A percentile compares a stretch with the other conserved stretches of the same genome.
Conservation (phyloP, 2,797 vertebrate species). For the Lates japonicus region DNA sequence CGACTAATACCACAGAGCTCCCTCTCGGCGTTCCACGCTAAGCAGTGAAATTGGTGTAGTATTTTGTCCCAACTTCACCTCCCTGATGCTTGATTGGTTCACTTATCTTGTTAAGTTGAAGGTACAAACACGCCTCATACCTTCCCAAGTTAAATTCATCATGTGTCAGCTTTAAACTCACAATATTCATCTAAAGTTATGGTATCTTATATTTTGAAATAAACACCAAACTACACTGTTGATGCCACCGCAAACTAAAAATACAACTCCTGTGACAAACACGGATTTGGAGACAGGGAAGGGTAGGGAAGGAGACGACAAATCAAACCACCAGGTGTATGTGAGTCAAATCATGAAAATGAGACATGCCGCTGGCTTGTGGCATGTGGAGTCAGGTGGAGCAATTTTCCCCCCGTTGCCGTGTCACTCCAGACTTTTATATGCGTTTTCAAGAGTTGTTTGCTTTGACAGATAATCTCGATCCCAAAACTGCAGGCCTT, state of each 20-base stretch:
- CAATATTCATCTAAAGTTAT: slow-evolving; percentile 2
- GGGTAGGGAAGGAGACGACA: slow-evolving; percentile 35
- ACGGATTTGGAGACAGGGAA: neutral
- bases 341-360: slow-evolving; percentile 65
- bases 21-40: slow-evolving; percentile 1
- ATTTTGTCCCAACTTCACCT: neutral
- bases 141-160: slow-evolving; percentile 13
- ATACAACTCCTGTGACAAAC: slow-evolving; percentile 43
- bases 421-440: slow-evolving; percentile 33
- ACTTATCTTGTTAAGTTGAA: slow-evolving; percentile 17
- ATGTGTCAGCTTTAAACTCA: neutral
- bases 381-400: slow-evolving; percentile 68
- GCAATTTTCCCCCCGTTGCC: slow-evolving; percentile 49
- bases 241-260: slow-evolving; percentile 22
- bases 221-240: slow-evolving; percentile 9
- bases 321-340: slow-evolving; percentile 66
- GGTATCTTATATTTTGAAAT: slow-evolving; percentile 6
- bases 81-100: slow-evolving; percentile 19
- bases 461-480: slow-evolving; percentile 27
- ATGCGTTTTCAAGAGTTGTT: slow-evolving; percentile 19
- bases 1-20: slow-evolving; percentile 49
- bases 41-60: slow-evolving; percentile 14
- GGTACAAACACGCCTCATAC: neutral
- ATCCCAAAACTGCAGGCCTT: slow-evolving; percentile 8
- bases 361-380: slow-evolving; percentile 55